Percentiles rank a stretch among this genome's conserved stretches.
These are phyloP conservation scores for Podarcis cretensis DNA, from an alignment of 2,113 vertebrate species.

Conservation along the genomic window DNA sequence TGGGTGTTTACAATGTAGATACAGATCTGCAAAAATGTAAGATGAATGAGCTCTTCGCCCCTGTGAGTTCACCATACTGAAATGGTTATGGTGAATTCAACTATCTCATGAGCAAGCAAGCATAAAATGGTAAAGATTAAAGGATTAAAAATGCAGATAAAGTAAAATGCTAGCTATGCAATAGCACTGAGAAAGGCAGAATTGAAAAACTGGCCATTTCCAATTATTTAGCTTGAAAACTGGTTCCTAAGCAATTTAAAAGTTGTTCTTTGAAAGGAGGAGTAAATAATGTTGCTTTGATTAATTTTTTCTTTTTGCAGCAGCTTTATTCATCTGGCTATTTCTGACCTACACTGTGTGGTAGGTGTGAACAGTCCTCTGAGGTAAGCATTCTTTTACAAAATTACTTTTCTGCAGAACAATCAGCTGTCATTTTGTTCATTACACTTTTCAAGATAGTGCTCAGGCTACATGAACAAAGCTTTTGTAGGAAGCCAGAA, in stretches of 20 bases:
- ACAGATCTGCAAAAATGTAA: not conserved
- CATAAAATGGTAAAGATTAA: not conserved
- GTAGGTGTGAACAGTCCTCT: not conserved
- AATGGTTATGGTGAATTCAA: not conserved
- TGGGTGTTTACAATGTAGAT: not conserved
- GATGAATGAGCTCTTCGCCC: not conserved
- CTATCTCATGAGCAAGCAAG: not conserved
- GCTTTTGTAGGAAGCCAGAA: not conserved
- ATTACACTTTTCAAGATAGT: conserved; percentile 1
- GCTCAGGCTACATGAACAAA: not conserved
- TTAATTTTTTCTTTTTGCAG: not conserved
- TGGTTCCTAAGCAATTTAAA: not conserved
- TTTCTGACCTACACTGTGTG: conserved; percentile 21
- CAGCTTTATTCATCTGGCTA: conserved; percentile 31
- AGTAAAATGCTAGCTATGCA: not conserved
- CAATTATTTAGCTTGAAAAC: conserved; percentile 9
- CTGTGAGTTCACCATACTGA: not conserved
- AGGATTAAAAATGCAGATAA: not conserved
- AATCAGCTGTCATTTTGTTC: not conserved
- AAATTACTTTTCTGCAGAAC: not conserved
- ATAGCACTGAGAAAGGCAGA: not conserved
- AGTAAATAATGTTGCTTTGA: conserved; percentile 17
- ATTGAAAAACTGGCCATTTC: conserved; percentile 5
- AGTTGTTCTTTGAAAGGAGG: not conserved
- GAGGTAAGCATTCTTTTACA: not conserved